These are phyloP conservation scores for Mythimna loreyi DNA, from an alignment of 2,888 invertebrate species.

Conservation along the genomic window DNA sequence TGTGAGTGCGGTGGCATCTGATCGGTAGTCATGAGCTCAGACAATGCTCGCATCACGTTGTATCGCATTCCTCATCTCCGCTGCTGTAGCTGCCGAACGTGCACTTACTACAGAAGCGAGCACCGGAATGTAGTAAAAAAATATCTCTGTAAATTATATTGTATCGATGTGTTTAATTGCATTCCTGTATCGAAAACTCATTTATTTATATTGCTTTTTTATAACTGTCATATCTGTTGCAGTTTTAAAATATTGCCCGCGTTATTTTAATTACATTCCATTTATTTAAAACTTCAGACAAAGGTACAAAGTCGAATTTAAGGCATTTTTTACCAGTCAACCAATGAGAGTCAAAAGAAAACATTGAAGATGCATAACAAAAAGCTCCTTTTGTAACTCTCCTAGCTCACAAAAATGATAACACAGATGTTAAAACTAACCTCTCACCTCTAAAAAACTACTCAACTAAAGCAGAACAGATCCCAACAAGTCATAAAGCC, in stretches of 20 bases:
- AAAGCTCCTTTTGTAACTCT: neutral
- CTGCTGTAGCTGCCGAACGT: conserved; percentile 70
- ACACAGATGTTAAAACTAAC: conserved; percentile 2
- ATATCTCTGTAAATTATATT: conserved; percentile 25
- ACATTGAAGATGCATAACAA: no score
- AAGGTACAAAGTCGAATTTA: no score
- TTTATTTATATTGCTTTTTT: conserved; percentile 14
- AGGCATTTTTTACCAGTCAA: no score
- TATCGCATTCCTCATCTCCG: conserved; percentile 80
- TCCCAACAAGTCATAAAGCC: conserved; percentile 60
- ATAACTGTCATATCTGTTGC: neutral
- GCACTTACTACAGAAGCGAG: conserved; percentile 64
- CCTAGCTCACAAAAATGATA: conserved; percentile 10
- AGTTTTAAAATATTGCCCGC: neutral
- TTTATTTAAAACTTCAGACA: no score
- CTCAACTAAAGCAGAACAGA: conserved; percentile 40
- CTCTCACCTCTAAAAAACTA: conserved; percentile 34
- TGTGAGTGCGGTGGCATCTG: conserved; percentile 69
- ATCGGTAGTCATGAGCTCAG: conserved; percentile 73
- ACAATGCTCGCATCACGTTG: conserved; percentile 76
- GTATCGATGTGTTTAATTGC: conserved; percentile 27
- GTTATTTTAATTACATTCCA: neutral
- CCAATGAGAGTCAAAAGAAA: no score
- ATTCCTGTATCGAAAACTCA: conserved; percentile 17
- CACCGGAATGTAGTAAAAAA: conserved; percentile 45